phyloP scores from a whole-genome alignment of 2,113 vertebrate species.

The Sterna hirundo region DNA sequence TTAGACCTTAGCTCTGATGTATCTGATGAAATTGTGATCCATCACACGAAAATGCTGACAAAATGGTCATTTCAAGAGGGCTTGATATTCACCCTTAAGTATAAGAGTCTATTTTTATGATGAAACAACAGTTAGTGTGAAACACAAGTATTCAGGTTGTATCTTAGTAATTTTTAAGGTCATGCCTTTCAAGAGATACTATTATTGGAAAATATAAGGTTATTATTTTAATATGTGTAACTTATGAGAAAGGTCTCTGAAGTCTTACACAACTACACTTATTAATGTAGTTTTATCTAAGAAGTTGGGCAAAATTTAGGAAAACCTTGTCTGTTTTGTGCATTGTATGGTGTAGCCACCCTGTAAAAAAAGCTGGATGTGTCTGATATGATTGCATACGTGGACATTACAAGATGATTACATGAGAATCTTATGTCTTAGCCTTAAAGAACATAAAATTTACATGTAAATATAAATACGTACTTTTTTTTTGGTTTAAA shows the following conservation, averaged over 20 bases:
- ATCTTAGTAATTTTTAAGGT: neutral
- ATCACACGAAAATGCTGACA: neutral
- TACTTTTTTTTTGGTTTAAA: neutral
- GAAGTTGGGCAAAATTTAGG: neutral
- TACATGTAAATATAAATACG: neutral
- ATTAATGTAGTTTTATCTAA: neutral
- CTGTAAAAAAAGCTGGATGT: neutral
- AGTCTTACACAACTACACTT: neutral
- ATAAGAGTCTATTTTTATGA: neutral
- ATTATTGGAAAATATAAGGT: neutral
- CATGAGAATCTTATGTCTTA: neutral
- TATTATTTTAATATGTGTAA: neutral
- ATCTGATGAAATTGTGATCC: neutral
- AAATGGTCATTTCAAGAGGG: neutral
- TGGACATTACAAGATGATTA: neutral
- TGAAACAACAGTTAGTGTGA: neutral
- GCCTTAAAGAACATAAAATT: neutral
- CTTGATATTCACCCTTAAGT: neutral
- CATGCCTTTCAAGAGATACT: neutral
- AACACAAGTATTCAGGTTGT: neutral
- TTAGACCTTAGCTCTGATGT: neutral
- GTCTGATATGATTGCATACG: neutral
- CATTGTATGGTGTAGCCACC: neutral
- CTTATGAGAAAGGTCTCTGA: neutral
- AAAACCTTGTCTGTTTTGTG: neutral